Conservation (phyloP, 2,797 vertebrate species). For the Alectoris magna region DNA sequence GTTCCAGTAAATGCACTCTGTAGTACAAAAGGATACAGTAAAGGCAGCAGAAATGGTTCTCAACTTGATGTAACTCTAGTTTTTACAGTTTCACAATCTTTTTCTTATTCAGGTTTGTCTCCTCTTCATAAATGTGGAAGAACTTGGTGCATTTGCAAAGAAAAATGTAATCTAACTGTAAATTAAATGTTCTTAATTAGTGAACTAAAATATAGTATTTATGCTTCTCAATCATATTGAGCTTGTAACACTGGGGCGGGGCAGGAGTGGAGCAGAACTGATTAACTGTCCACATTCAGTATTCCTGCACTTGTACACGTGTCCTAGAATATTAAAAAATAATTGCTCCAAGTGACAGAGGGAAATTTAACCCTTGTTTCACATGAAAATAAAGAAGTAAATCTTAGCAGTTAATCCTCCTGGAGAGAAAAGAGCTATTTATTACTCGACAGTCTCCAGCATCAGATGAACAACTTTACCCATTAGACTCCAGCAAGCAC, state of each 20-base stretch:
- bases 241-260: neutral
- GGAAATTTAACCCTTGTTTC: neutral
- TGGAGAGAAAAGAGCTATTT: neutral
- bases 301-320: neutral
- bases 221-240: neutral
- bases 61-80: neutral
- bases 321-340: neutral
- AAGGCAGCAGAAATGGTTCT: neutral
- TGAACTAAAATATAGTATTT: neutral
- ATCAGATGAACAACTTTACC: neutral
- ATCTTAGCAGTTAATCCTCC: neutral
- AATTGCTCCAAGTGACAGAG: neutral
- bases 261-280: neutral
- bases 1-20: neutral
- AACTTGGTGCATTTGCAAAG: neutral
- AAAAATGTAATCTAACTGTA: neutral
- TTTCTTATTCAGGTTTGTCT: slow-evolving; percentile 1
- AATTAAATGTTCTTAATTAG: neutral
- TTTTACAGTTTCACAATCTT: neutral
- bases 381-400: neutral
- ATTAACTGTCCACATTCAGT: neutral
- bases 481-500: neutral
- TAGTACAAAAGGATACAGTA: neutral
- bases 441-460: neutral
- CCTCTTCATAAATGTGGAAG: neutral